A percentile compares a stretch with the other conserved stretches of the same genome.
phyloP scores from a whole-genome alignment of 2,113 vertebrate genomes.

The Gyps fulvus region DNA sequence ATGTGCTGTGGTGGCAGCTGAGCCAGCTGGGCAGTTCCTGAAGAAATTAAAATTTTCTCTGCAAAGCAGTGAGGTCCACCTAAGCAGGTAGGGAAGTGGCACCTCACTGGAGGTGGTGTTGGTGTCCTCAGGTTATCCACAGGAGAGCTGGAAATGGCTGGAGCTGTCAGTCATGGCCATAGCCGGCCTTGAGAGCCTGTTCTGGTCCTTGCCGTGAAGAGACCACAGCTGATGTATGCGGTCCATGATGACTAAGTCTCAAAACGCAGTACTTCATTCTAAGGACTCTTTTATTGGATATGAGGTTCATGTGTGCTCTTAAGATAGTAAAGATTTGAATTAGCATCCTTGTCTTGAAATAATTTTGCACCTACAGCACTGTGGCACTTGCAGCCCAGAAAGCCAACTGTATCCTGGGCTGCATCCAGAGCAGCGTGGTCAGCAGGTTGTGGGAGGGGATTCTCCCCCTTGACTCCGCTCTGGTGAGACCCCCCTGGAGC shows the following conservation, averaged over 20 bases:
- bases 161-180: not conserved
- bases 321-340: not conserved
- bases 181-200: too few species aligned
- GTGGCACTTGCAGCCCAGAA: not conserved
- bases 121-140: not conserved
- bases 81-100: not conserved
- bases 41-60: not conserved
- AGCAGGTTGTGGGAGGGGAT: too few species aligned
- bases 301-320: not conserved
- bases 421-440: too few species aligned
- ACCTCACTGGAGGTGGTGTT: not conserved
- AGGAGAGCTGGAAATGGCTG: not conserved
- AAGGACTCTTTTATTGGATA: too few species aligned
- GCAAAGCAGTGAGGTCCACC: not conserved
- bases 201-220: not conserved
- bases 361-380: not conserved
- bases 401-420: not conserved
- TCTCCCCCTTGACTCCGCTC: fast-evolving
- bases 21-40: not conserved
- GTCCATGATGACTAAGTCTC: too few species aligned
- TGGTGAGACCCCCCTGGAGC: too few species aligned
- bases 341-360: not conserved
- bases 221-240: not conserved
- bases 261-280: too few species aligned
- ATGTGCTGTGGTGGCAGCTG: not conserved